Evolutionary conservation across 2,113 vertebrate genomes (phyloP), one percentile per base, ranked within the genome.

Genomic region (Psilopogon haemacephalus): DNA sequence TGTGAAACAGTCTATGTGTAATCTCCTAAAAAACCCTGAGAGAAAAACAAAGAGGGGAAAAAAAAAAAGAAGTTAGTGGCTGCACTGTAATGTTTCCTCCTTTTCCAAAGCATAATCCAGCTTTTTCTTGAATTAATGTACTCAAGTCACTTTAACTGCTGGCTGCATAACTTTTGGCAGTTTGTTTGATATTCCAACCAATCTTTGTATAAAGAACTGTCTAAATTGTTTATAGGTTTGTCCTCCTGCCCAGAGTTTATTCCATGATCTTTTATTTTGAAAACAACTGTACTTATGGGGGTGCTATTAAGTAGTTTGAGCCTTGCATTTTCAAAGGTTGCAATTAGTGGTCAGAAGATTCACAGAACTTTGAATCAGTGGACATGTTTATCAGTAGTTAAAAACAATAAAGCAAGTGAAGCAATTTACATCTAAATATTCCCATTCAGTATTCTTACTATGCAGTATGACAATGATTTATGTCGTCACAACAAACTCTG

Each of bases 161-260:
- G 91, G 70, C 95, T 94, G 88, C 67, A 65, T 82, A 74, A 76
- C 58, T 82, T 92, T 77, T 95, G 95, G 95, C 95, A 95, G 32
- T 77, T 89, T 92, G 38, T 89, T 94, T 89, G 79, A 94, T 97
- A 92, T 95, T 95, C 89, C 88, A 94, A 78, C 82, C 73, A 91
- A 82, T 91, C 67, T 95, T 81, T 91, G 88, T 91, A 65, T 91
- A 92, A 97, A 94, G 84, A 83, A 54, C 93, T 74, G 84, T 86
- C 86, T 95, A 84, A 91, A 84, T 93, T 96, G 88, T 96, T 97
- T 96, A 94, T 84, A 95, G 82, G 30, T 69, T 95, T 97, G 95
- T 97, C 30, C 37, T 95, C 30, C 63, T 95, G 95, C 93, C 93
- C 83, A 77, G 82, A 92, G 70, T 89, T 92, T 90, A 86, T 95